Percentiles rank a stretch among this genome's conserved stretches.
These are phyloP conservation scores for Deilephila elpenor DNA, from an alignment of 2,888 invertebrate species.

Conservation along the genomic window DNA sequence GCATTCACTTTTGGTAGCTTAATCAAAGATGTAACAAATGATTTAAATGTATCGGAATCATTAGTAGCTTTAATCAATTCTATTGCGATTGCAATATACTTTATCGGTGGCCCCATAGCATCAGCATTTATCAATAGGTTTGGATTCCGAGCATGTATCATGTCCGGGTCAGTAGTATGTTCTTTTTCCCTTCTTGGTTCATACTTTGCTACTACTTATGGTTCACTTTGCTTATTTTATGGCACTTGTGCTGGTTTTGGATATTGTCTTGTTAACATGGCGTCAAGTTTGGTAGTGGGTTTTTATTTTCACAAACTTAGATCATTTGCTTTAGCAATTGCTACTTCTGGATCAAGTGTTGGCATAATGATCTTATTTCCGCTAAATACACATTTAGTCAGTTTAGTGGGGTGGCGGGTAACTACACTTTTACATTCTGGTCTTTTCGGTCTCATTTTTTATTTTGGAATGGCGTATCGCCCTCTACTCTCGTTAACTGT, in stretches of 20 bases:
- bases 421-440: slow-evolving; percentile 70
- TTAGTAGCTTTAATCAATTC: slow-evolving; percentile 70
- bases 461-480: slow-evolving; percentile 68
- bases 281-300: slow-evolving; percentile 68
- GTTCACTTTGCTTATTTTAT: slow-evolving; percentile 63
- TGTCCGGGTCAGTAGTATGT: slow-evolving; percentile 69
- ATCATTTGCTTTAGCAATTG: slow-evolving; percentile 66
- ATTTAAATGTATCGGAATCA: slow-evolving; percentile 58
- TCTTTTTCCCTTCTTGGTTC: slow-evolving; percentile 62
- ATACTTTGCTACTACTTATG: slow-evolving; percentile 62
- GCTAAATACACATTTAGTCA: slow-evolving; percentile 62
- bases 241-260: slow-evolving; percentile 69
- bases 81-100: slow-evolving; percentile 69
- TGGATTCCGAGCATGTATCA: slow-evolving; percentile 72
- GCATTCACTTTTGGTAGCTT: slow-evolving; percentile 73
- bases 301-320: slow-evolving; percentile 77
- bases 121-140: slow-evolving; percentile 77
- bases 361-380: slow-evolving; percentile 72
- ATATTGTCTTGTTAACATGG: slow-evolving; percentile 68
- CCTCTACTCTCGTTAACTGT: slow-evolving; percentile 72
- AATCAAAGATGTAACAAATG: slow-evolving; percentile 60
- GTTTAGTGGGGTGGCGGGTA: slow-evolving; percentile 69
- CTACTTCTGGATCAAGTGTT: slow-evolving; percentile 68
- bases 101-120: slow-evolving; percentile 64
- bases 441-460: slow-evolving; percentile 65